Base-by-base conservation (phyloP, 2,888 invertebrate species). In the Zele albiditarsus region DNA sequence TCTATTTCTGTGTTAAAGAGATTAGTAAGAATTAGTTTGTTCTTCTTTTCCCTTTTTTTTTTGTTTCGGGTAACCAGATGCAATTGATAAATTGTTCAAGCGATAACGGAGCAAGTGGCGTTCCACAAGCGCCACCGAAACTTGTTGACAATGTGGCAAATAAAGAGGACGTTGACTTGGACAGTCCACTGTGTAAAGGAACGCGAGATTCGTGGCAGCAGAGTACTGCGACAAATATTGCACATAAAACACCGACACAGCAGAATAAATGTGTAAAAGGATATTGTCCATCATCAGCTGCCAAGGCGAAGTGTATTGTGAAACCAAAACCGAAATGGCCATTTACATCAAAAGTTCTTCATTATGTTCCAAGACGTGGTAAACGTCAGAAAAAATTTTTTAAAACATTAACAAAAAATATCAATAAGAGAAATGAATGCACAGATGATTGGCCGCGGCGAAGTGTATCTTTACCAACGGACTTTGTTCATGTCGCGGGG, bases 401-500 rank as follows among this genome's bases (percentile, higher is more conserved):
- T 28, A 70, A 69, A 76, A 69, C 28, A 23, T 28, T 14, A n/a
- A 3, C 23, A 12, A 74, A 74, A 65, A 76, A 57, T 66, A 68
- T 68, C 42, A 10, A 60, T 38, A 78, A 71, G 23, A 38, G 31
- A 31, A 38, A 31, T 20, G 78, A 76, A 27, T 57, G 73, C 2
- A 79, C 77, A 10, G 80, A 78, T 25, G 78, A 83, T 1, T 82
- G 84, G 12, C 78, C 53, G 23, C 16, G 14, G 12, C 49, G 38
- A 25, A 65, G 42, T 71, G 71, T 75, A 28, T 88, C 88, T 0
- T 73, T 80, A 42, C 88, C 88, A 16, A 84, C 83, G 14, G 86
- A 89, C 75, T 88, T 89, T 60, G 87, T 88, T 3, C 88, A 88
- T 75, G 80, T 88, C 0, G 88, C 87, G 0, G 88, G 88, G 1